Conservation (phyloP, 2,113 vertebrate genomes). For the Hemiscyllium ocellatum region DNA sequence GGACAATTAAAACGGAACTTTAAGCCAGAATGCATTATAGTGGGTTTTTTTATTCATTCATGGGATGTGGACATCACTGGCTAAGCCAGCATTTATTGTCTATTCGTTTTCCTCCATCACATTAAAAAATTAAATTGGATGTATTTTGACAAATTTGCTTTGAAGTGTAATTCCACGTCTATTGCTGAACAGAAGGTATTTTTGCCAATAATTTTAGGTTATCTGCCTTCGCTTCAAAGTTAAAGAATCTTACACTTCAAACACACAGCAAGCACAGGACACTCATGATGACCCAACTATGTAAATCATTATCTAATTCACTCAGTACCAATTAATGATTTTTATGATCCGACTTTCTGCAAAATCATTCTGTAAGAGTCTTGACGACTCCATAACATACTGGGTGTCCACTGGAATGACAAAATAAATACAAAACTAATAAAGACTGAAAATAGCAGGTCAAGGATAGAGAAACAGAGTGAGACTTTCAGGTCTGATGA, state of each 20-base stretch:
- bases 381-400: background rate
- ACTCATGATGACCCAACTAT: background rate
- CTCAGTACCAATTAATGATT: constrained; percentile 1
- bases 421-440: background rate
- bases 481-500: too few species aligned
- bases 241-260: background rate
- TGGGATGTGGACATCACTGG: too few species aligned
- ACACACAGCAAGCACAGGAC: background rate
- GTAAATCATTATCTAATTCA: background rate
- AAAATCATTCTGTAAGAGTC: background rate
- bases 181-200: background rate
- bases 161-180: background rate
- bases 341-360: background rate
- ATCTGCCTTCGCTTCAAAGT: background rate
- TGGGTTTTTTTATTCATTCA: too few species aligned
- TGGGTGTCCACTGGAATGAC: background rate
- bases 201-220: background rate
- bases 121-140: background rate
- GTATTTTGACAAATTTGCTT: background rate
- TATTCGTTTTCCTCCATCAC: background rate
- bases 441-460: background rate
- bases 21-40: background rate
- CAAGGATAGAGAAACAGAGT: background rate
- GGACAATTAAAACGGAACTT: background rate
- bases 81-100: too few species aligned